Evolutionary conservation across 2,113 vertebrate genomes (phyloP).

Genomic region (Ceuthmochares aereus): DNA sequence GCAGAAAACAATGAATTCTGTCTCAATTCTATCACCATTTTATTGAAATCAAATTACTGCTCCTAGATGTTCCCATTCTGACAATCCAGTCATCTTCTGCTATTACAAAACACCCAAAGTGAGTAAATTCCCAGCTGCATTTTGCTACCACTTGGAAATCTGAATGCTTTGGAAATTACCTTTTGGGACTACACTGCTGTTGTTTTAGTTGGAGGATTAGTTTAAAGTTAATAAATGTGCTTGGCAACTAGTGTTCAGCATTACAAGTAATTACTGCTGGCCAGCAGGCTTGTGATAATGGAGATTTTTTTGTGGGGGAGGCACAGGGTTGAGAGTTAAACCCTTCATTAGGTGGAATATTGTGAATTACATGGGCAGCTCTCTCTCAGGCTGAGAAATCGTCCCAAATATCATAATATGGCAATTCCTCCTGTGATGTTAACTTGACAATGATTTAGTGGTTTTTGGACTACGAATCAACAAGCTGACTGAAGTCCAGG

Average conservation of each 20-base stretch:
- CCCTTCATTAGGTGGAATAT: not conserved
- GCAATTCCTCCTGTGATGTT: not conserved
- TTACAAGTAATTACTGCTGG: not conserved
- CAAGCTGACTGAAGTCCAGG: not conserved
- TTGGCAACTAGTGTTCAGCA: not conserved
- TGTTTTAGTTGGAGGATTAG: not conserved
- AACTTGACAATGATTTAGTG: not conserved
- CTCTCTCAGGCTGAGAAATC: not conserved
- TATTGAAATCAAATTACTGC: not conserved
- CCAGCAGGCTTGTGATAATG: not conserved
- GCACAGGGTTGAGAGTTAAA: not conserved
- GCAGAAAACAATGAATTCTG: not conserved
- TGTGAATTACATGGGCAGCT: not conserved
- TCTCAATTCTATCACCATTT: not conserved
- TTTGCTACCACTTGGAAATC: not conserved
- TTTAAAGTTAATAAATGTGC: not conserved
- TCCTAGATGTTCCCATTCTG: not conserved
- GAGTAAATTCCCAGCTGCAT: not conserved
- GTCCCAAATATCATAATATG: accelerated
- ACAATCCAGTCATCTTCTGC: not conserved
- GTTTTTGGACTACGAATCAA: not conserved
- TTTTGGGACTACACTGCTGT: not conserved
- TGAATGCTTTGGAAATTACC: not conserved
- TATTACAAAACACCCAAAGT: not conserved
- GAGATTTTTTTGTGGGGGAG: not conserved